Conservation (phyloP, 2,888 invertebrate genomes). For the Drymonia ruficornis region DNA sequence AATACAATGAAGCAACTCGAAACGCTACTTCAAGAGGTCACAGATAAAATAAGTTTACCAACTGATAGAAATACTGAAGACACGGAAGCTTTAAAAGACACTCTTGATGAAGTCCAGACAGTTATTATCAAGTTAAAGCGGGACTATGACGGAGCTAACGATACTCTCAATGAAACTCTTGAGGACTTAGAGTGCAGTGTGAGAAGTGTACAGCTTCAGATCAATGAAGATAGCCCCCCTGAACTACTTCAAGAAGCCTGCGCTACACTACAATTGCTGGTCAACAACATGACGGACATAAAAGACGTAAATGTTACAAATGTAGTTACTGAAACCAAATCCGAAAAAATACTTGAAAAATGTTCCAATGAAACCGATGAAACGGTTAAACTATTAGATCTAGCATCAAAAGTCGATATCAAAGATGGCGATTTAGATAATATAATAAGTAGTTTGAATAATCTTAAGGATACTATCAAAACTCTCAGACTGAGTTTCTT, state of each 20-base stretch:
- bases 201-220: slow-evolving; percentile 77
- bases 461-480: slow-evolving; percentile 59
- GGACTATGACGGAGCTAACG: slow-evolving; percentile 67
- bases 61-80: slow-evolving; percentile 47
- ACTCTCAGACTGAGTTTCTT: slow-evolving; percentile 55
- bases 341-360: slow-evolving; percentile 46
- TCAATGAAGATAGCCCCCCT: slow-evolving; percentile 70
- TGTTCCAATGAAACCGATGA: slow-evolving; percentile 60
- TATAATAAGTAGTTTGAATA: slow-evolving; percentile 49
- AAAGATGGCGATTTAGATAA: slow-evolving; percentile 43
- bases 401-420: slow-evolving; percentile 62
- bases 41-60: slow-evolving; percentile 51
- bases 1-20: slow-evolving; percentile 58
- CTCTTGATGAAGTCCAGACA: slow-evolving; percentile 76
- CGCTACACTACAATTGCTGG: slow-evolving; percentile 67
- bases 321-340: slow-evolving; percentile 29
- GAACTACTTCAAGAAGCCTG: slow-evolving; percentile 72
- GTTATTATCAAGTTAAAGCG: slow-evolving; percentile 75
- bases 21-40: slow-evolving; percentile 61
- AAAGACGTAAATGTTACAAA: slow-evolving; percentile 43
- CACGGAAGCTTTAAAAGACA: slow-evolving; percentile 60
- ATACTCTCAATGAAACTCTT: slow-evolving; percentile 76
- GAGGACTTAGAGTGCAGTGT: slow-evolving; percentile 81
- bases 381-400: slow-evolving; percentile 70
- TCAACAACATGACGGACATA: slow-evolving; percentile 61